Evolutionary conservation across 2,888 invertebrate species (phyloP), one percentile per base, ranked within the genome.

Genomic region (Dimorphilus gyrociliatus): DNA sequence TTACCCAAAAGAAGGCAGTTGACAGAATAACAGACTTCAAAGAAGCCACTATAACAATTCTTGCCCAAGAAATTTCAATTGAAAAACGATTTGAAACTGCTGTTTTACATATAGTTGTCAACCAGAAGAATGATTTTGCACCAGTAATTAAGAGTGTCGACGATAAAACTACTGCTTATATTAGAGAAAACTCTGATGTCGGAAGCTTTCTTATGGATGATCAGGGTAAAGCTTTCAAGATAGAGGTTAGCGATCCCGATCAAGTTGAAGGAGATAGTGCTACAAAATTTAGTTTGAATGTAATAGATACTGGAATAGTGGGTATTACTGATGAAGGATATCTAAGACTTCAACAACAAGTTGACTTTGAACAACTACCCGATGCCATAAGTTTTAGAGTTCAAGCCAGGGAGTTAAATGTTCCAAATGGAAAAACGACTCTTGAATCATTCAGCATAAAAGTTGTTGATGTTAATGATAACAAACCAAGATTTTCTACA

Each of bases 251-350:
- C 4, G 55, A 55, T 34, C 40, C 39, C 4, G 53, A 53, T 34
- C 39, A 44, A 41, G 53, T 55, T n/a, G n/a, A n/a, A n/a, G n/a
- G n/a, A n/a, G n/a, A n/a, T 39, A 40, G 48, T 38, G 7, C 7
- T 19, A n/a, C 10, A 10, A 21, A 10, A n/a, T 10, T 21, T 21
- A n/a, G 10, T 21, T 10, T 10, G 23, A 10, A n/a, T 21, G 10
- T 21, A 21, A 21, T n/a, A 21, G n/a, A 10, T 10, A 21, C 23
- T 21, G 23, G n/a, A n/a, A n/a, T n/a, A n/a, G n/a, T n/a, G n/a
- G n/a, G n/a, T n/a, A n/a, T n/a, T n/a, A n/a, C n/a, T n/a, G n/a
- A n/a, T n/a, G n/a, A n/a, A n/a, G n/a, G n/a, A n/a, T n/a, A n/a
- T n/a, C n/a, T n/a, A n/a, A n/a, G n/a, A n/a, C n/a, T n/a, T n/a